A percentile compares a stretch with the other conserved stretches of the same genome.
Conservation (phyloP, 1,140 invertebrate species). For the Gryllus bimaculatus region DNA sequence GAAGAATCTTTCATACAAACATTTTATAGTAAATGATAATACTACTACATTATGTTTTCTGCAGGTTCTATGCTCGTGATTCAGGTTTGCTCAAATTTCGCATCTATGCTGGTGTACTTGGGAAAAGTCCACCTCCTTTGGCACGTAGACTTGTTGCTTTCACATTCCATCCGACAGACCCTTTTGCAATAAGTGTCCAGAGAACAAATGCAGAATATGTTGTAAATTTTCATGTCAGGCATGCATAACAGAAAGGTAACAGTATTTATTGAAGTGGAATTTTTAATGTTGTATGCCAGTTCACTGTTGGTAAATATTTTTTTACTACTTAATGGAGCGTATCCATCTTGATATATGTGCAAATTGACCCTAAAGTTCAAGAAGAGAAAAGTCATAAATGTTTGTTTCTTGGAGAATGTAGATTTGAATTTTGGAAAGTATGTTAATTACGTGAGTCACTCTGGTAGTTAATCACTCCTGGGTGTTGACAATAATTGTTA, state of each 20-base stretch:
- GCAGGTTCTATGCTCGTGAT: conserved; percentile 80
- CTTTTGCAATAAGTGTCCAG: conserved; percentile 93
- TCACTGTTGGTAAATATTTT: neutral
- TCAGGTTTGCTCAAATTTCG: conserved; percentile 82
- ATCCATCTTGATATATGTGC: no score
- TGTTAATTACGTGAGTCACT: neutral
- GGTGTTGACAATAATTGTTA: neutral
- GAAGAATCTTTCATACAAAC: neutral
- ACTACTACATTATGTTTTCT: conserved; percentile 26
- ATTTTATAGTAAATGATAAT: neutral
- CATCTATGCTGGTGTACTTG: conserved; percentile 69
- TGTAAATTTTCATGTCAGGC: conserved; percentile 86
- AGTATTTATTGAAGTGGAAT: neutral
- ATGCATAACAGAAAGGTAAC: conserved; percentile 27
- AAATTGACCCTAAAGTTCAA: no score
- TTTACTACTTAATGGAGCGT: neutral
- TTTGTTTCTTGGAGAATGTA: neutral
- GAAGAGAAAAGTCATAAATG: neutral
- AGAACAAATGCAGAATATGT: conserved; percentile 91
- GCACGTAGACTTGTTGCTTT: conserved; percentile 84
- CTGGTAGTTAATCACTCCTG: neutral
- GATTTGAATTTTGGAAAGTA: neutral
- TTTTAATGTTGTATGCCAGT: neutral
- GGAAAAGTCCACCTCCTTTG: conserved; percentile 44
- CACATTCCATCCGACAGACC: conserved; percentile 94